Evolutionary conservation across 2,113 vertebrate genomes (phyloP).

Genomic region (Beaufortia kweichowensis): DNA sequence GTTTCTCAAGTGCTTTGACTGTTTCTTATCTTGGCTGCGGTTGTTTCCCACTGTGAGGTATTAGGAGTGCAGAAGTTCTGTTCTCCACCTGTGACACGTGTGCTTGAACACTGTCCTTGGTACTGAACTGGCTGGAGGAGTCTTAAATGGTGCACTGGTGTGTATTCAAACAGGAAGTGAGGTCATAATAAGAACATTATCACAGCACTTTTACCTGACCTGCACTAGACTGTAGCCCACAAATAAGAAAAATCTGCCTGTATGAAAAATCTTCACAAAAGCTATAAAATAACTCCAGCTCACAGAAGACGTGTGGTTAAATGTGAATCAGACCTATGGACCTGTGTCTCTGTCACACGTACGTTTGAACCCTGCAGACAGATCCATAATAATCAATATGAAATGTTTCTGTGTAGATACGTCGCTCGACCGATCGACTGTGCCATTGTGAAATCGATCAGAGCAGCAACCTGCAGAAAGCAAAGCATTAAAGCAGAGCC

Average conservation of each 20-base stretch:
- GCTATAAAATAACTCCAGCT: too few relatives aligned
- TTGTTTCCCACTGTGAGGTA: background rate
- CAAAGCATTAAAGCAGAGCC: background rate
- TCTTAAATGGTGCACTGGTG: background rate
- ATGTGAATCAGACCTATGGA: too few relatives aligned
- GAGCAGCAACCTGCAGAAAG: background rate
- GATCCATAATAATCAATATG: slow-evolving; percentile 6
- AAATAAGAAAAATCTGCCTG: too few relatives aligned
- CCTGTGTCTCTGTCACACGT: background rate
- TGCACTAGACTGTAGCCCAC: too few relatives aligned
- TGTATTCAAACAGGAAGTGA: slow-evolving; percentile 8
- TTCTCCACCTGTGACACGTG: background rate
- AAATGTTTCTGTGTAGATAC: background rate
- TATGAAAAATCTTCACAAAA: too few relatives aligned
- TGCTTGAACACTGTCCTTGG: slow-evolving; percentile 17
- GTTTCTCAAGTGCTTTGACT: slow-evolving; percentile 1
- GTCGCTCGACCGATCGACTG: background rate
- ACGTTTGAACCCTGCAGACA: background rate
- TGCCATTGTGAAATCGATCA: background rate
- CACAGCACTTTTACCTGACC: background rate
- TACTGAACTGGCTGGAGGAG: slow-evolving; percentile 12
- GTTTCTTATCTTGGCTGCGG: slow-evolving; percentile 6
- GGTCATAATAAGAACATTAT: background rate
- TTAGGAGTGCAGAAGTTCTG: background rate
- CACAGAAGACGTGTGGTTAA: too few relatives aligned